Conservation (phyloP, 2,113 vertebrate species). For the Laterallus jamaicensis region DNA sequence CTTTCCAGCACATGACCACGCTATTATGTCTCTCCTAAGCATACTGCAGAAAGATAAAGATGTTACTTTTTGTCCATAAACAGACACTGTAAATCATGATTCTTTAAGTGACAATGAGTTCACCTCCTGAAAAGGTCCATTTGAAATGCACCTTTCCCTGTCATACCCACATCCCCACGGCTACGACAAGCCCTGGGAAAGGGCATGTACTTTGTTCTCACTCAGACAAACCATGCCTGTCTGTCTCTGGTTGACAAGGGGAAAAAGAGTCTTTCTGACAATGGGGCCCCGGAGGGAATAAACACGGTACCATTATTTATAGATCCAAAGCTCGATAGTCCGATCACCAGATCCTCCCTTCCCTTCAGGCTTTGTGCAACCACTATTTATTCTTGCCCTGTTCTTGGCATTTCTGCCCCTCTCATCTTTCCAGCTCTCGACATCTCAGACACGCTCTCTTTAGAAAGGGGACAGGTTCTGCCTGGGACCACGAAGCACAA, state of each 20-base stretch:
- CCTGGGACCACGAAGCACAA: neutral
- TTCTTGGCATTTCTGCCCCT: neutral
- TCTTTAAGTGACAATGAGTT: constrained; percentile 17
- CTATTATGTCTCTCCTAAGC: constrained; percentile 23
- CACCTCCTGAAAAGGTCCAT: constrained; percentile 9
- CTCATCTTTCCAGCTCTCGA: neutral
- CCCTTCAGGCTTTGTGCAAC: neutral
- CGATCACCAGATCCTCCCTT: neutral
- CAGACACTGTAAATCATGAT: neutral
- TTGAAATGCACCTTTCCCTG: constrained; percentile 22
- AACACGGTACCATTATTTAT: constrained; percentile 46
- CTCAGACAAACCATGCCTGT: neutral
- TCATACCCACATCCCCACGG: constrained; percentile 2
- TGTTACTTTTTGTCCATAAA: constrained; percentile 5
- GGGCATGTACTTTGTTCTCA: constrained; percentile 5
- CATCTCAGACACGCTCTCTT: neutral
- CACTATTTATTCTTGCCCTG: neutral
- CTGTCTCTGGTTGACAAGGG: neutral
- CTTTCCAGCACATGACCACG: constrained; percentile 55
- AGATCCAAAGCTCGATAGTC: constrained; percentile 13
- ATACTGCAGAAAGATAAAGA: neutral
- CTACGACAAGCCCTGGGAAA: constrained; percentile 43
- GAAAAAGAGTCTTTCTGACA: neutral
- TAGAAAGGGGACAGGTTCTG: neutral
- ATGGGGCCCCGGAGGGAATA: neutral